Base-by-base conservation (phyloP, 1,140 invertebrate genomes). In the Lucilia sericata region DNA sequence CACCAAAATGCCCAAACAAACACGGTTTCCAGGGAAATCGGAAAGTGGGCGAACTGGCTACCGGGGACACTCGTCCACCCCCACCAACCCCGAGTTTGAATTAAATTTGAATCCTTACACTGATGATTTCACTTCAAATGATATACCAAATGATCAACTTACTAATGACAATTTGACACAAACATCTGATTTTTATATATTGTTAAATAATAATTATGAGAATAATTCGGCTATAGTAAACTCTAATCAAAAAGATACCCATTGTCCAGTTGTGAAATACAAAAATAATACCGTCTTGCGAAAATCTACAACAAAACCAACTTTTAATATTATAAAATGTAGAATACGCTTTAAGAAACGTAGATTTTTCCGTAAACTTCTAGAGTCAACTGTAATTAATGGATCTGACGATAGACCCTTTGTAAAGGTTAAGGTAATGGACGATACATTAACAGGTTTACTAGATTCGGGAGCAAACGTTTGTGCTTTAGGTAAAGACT, bases 401-500 rank as follows among this genome's bases (percentile, higher is more conserved):
- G 74, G 74, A 42, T 42, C 34, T n/a, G 74, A 76, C 34, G 74
- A 76, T n/a, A 76, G 74, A 76, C 74, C 74, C n/a, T 76, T 76
- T 76, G 74, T 30, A 42, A 76, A 76, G 34, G 36, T 76, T 17
- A 42, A 42, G 74, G 36, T 76, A 42, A 13, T 42, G 12, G 10
- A 76, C 36, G 74, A 76, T 14, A 76, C 74, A 34, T 42, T 76
- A 9, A n/a, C 17, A 34, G 74, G 74, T 7, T 76, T 76, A 36
- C 14, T 76, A 13, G 74, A 76, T 60, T 60, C 51, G 10, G 51
- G 51, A 60, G 51, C 51, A 17, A 60, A 60, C 17, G 13, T 60
- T n/a, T 60, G 51, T 60, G 51, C 51, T 12, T 60, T 60, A 60
- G 51, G 51, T n/a, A 60, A 60, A 60, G 51, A 60, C 13, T 60